Conservation (phyloP, 2,888 invertebrate species). For the Apomyelois bistriatella region DNA sequence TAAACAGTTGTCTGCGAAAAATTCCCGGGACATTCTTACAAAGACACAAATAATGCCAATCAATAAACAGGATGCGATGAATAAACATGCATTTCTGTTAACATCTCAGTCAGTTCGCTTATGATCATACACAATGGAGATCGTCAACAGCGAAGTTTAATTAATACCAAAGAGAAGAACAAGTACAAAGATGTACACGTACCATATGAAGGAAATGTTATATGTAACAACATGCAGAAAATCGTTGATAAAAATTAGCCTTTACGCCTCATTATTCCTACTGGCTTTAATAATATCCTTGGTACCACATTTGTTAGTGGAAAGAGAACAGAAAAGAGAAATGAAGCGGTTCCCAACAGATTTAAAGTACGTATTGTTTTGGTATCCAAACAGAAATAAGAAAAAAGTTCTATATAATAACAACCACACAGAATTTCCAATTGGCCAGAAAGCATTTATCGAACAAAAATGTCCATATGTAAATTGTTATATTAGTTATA, state of each 20-base stretch:
- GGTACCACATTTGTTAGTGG: conserved; percentile 35
- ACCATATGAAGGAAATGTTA: conserved; percentile 49
- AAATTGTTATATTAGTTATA: conserved; percentile 62
- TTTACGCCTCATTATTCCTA: conserved; percentile 30
- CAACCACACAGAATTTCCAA: conserved; percentile 27
- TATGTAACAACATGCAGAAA: conserved; percentile 38
- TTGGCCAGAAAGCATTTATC: conserved; percentile 52
- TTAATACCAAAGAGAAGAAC: not conserved
- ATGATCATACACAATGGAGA: not conserved
- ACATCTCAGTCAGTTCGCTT: not conserved
- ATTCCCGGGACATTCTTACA: not conserved
- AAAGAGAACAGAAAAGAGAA: conserved; percentile 15
- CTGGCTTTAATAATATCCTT: conserved; percentile 35
- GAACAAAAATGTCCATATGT: conserved; percentile 52
- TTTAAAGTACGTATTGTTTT: conserved; percentile 62
- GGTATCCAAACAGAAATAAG: conserved; percentile 35
- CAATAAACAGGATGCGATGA: conserved; percentile 7
- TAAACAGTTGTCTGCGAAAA: not conserved
- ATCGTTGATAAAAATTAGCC: conserved; percentile 28
- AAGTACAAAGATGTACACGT: conserved; percentile 26
- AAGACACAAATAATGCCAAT: not conserved
- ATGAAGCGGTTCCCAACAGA: conserved; percentile 44
- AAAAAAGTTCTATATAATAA: conserved; percentile 22
- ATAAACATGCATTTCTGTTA: not conserved
- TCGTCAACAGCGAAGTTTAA: not conserved